Evolutionary conservation across 2,888 invertebrate species (phyloP).

Genomic region (Philaethria dido): DNA sequence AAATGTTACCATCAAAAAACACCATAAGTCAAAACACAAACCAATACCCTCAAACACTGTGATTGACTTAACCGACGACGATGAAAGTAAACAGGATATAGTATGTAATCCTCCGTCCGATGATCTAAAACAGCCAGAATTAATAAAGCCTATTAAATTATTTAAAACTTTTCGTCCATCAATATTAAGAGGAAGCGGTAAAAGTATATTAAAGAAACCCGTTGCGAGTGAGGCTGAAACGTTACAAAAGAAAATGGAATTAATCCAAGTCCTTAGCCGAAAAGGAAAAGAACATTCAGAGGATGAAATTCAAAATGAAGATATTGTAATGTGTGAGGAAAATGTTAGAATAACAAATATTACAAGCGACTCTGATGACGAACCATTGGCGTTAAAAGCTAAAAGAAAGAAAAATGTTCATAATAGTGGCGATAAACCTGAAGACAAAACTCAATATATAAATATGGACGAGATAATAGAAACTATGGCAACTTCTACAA

Average conservation of each 20-base stretch:
- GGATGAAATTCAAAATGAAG: conserved; percentile 21
- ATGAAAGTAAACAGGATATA: conserved; percentile 31
- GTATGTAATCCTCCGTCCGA: background rate
- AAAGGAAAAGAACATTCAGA: conserved; percentile 32
- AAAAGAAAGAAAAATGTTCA: conserved; percentile 47
- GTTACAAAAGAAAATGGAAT: background rate
- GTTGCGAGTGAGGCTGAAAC: conserved; percentile 6
- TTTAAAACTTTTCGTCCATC: conserved; percentile 48
- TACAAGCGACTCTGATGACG: conserved; percentile 44
- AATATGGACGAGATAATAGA: background rate
- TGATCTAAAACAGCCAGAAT: background rate
- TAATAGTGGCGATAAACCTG: background rate
- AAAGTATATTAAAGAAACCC: conserved; percentile 30
- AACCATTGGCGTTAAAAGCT: conserved; percentile 63
- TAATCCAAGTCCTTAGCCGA: background rate
- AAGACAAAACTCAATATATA: conserved; percentile 9
- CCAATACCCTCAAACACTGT: conserved; percentile 40
- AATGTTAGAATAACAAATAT: background rate
- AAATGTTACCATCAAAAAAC: conserved; percentile 63
- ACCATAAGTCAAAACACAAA: conserved; percentile 17
- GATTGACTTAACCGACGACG: conserved; percentile 71
- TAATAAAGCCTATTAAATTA: conserved; percentile 53
- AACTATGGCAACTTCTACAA: background rate
- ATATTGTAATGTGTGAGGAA: background rate
- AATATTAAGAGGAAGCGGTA: conserved; percentile 36